Evolutionary conservation across 2,888 invertebrate genomes (phyloP), one percentile per base, ranked within the genome.

Genomic region (Miltochrista miniata): DNA sequence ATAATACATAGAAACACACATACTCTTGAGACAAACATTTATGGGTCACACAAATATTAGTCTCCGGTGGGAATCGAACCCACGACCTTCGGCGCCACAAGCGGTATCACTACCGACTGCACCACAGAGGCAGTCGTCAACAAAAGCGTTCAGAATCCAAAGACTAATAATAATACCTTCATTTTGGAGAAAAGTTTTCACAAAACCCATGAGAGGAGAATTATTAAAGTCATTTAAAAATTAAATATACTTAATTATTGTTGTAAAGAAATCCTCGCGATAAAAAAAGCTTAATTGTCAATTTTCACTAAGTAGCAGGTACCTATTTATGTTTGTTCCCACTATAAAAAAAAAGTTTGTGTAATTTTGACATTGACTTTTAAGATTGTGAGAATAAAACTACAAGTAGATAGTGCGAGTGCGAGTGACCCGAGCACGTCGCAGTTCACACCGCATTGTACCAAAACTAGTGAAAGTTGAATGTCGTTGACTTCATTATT

Each of bases 401-500:
- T 33, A 33, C 9, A 40, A 13, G 10, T 31, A n/a, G n/a, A n/a
- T 31, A 36, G 36, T 36, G 24, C 35, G 35, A 36, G 30, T 41
- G 36, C 41, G 41, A 44, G 35, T 48, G 48, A 48, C 41, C 48
- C 41, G 33, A 2, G 31, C n/a, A 24, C 24, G 13, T 2, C 31
- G 11, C 14, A 36, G 48, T 42, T 48, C 48, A 48, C 48, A 48
- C 42, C 10, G 34, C 7, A 30, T 39, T 36, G 30, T 40, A 40
- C 40, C 34, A 14, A 10, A 37, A n/a, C 34, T 40, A 50, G 50
- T 41, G 50, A 50, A 50, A 50, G 50, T 45, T 40, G 13, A 10
- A 38, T 37, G 35, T 44, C 38, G 39, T 12, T 29, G 40, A 24
- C 15, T 39, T 48, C 39, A n/a, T 50, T 54, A 14, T 24, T 37